A percentile compares a stretch with the other conserved stretches of the same genome.
These are phyloP conservation scores for Phrynocephalus guinanensis DNA, from an alignment of 2,797 vertebrate species.

Conservation along the genomic window DNA sequence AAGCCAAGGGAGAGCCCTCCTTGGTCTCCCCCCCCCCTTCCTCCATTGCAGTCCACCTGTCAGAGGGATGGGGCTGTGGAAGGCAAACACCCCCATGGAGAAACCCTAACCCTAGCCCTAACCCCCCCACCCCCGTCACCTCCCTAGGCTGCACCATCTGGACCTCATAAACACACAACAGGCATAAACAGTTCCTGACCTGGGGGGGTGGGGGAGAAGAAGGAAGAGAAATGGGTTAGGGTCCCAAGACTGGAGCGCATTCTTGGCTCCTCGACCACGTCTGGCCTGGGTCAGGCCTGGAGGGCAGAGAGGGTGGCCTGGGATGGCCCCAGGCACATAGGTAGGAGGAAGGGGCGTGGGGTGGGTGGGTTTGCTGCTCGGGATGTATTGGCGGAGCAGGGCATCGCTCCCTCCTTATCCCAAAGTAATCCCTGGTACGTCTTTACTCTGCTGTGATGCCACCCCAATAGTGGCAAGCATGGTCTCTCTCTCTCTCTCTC, in stretches of 20 bases:
- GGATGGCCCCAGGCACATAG: no score
- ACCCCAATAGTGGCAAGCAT: no score
- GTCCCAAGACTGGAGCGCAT: not conserved
- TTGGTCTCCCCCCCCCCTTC: not conserved
- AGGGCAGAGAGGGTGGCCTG: no score
- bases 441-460: no score
- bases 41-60: not conserved
- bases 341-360: rapidly evolving
- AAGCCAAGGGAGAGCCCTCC: not conserved
- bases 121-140: not conserved
- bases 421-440: no score
- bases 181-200: not conserved
- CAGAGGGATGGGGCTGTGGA: not conserved
- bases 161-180: not conserved
- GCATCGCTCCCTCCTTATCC: no score
- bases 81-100: no score
- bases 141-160: not conserved
- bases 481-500: no score
- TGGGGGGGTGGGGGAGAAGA: not conserved
- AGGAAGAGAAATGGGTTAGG: not conserved
- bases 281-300: not conserved
- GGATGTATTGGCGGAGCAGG: no score
- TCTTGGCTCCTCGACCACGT: no score
- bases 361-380: no score
- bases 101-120: no score